phyloP scores from a whole-genome alignment of 35 echinoderm and acorn worm genomes.

The Ptychodera flava region DNA sequence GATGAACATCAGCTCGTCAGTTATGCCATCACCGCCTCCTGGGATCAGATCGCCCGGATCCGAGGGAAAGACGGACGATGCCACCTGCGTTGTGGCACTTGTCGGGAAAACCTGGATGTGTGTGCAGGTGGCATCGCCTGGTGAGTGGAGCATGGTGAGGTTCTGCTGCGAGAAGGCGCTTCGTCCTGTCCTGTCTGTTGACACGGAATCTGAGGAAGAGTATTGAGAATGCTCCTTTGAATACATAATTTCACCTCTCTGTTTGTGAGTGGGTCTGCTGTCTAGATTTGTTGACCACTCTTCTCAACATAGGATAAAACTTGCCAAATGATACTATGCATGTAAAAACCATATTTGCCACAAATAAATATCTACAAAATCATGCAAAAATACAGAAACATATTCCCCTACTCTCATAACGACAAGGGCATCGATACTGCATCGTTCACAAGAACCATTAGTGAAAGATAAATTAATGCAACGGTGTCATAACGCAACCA shows the following conservation, averaged over 20 bases:
- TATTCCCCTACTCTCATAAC: too few relatives aligned
- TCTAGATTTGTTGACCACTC: too few relatives aligned
- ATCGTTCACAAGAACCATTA: too few relatives aligned
- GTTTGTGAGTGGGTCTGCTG: too few relatives aligned
- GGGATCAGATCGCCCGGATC: background rate
- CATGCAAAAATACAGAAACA: background rate
- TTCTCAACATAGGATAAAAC: too few relatives aligned
- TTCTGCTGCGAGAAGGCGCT: conserved; percentile 79
- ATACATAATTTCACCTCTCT: too few relatives aligned
- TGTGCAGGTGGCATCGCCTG: conserved; percentile 94
- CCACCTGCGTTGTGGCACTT: conserved; percentile 85
- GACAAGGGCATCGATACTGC: too few relatives aligned
- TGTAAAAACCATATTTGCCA: too few relatives aligned
- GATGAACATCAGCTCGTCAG: background rate
- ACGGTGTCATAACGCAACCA: too few relatives aligned
- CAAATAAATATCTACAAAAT: background rate
- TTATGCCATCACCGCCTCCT: background rate
- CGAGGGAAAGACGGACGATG: background rate
- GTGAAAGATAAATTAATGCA: too few relatives aligned
- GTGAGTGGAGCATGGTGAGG: conserved; percentile 78
- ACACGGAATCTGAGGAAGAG: conserved; percentile 62
- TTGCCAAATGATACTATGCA: too few relatives aligned
- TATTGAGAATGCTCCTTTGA: too few relatives aligned
- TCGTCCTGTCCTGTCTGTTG: conserved; percentile 89
- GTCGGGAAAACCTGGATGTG: conserved; percentile 99